Evolutionary conservation across 1,140 invertebrate species (phyloP), one percentile per base, ranked within the genome.

Genomic region (Wasmannia auropunctata): DNA sequence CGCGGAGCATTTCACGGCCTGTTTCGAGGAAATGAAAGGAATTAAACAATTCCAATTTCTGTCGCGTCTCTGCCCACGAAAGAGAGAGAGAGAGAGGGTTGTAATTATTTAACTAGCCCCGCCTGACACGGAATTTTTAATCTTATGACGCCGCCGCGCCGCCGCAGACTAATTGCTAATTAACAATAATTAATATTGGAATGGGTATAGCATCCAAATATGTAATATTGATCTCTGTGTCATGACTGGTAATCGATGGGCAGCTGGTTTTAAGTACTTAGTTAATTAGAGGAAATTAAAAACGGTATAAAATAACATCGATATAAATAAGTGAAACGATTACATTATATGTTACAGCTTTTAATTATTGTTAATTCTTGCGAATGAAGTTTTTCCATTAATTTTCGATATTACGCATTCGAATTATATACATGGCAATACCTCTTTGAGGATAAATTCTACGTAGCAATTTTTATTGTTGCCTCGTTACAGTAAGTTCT

Each of bases 1-100:
- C 6, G 49, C 7, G 34, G 25, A 77, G 4, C 76, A 40, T 80
- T 80, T 69, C 63, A 80, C 46, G 62, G 14, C 31, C 14, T 46
- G 56, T 77, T 14, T 31, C 40, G 22, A 67, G 46, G 8, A 69
- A 80, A 69, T 54, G 77, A 80, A 60, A 69, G 63, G 34, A 69
- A 80, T 69, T 80, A 69, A 62, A 77, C 46, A 69, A 28, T 69
- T 54, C 22, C 10, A 28, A 54, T 56, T 54, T 6, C n/a, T 40
- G 22, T 14, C 22, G 5, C 22, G 16, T 56, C 19, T 28, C 19
- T 31, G 7, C 7, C 6, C 43, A 19, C n/a, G 28, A n/a, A 7
- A 16, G 6, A n/a, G n/a, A n/a, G n/a, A n/a, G n/a, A n/a, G n/a
- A n/a, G n/a, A n/a, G n/a, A n/a, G n/a, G n/a, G n/a, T n/a, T 46